Evolutionary conservation across 2,113 vertebrate species (phyloP).

Genomic region (Donacobius atricapilla): DNA sequence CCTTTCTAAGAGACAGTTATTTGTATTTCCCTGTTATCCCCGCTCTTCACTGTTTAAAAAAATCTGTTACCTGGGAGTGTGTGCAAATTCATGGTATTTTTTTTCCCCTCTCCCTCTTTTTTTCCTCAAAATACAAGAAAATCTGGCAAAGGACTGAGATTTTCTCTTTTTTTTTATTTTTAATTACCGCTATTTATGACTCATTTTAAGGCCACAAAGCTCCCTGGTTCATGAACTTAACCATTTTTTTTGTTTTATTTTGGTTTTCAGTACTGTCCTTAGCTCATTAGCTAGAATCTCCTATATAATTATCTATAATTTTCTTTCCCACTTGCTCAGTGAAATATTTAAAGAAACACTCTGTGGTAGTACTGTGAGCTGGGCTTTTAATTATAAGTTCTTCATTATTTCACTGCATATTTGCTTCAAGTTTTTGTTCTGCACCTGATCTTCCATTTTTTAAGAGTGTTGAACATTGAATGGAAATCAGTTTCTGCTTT

Average conservation of each 20-base stretch:
- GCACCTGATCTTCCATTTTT: background rate
- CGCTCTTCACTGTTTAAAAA: background rate
- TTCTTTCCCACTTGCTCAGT: background rate
- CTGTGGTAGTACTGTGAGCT: accelerated
- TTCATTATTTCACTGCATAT: background rate
- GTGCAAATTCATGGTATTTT: background rate
- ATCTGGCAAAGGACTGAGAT: background rate
- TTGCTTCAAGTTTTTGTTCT: background rate
- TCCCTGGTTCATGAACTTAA: background rate
- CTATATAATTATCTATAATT: background rate
- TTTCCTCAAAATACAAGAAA: background rate
- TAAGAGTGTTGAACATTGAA: background rate
- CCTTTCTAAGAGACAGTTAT: background rate
- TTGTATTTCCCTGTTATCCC: too few species aligned
- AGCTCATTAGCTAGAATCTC: background rate
- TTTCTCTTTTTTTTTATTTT: background rate
- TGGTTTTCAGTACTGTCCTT: background rate
- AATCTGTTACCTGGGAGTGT: accelerated
- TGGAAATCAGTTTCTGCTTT: background rate
- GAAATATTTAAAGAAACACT: background rate
- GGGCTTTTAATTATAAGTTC: background rate
- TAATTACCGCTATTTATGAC: background rate
- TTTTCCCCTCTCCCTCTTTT: background rate
- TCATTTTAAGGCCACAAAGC: background rate
- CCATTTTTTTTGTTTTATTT: background rate